These are phyloP conservation scores for Bombus consobrinus DNA, from an alignment of 1,140 invertebrate species.

Conservation along the genomic window DNA sequence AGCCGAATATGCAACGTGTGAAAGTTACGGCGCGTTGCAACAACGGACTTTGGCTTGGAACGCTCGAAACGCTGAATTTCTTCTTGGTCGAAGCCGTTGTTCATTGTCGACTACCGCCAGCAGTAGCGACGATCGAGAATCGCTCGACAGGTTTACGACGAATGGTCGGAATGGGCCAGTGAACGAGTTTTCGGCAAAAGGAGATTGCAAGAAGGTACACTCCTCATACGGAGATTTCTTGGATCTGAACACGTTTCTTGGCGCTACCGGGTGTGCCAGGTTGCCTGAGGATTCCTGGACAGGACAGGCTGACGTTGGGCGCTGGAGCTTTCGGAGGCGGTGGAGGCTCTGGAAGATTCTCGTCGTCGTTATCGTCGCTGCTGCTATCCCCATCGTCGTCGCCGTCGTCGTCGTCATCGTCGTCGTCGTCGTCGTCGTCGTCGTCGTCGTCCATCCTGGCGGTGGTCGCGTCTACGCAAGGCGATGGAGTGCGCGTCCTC, in stretches of 20 bases:
- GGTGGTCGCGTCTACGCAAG: slow-evolving; percentile 82
- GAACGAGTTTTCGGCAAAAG: background rate
- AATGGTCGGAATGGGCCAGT: background rate
- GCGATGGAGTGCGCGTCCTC: slow-evolving; percentile 79
- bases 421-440: slow-evolving; percentile 82
- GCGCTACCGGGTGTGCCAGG: slow-evolving; percentile 86
- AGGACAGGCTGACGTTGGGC: slow-evolving; percentile 76
- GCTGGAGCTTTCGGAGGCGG: slow-evolving; percentile 86
- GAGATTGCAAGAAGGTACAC: background rate
- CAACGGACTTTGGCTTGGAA: no score
- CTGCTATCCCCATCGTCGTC: slow-evolving; percentile 81
- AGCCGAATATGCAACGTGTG: no score
- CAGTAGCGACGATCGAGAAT: slow-evolving; percentile 14
- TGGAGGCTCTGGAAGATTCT: slow-evolving; percentile 86
- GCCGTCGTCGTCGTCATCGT: slow-evolving; percentile 81
- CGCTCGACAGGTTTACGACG: background rate
- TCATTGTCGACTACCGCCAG: slow-evolving; percentile 25
- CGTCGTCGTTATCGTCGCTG: slow-evolving; percentile 81
- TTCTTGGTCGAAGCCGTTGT: no score
- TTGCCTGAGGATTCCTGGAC: slow-evolving; percentile 86
- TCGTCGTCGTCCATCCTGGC: slow-evolving; percentile 82
- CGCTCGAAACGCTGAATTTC: no score
- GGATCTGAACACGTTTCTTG: slow-evolving; percentile 94
- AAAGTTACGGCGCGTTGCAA: no score
- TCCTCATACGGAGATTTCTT: slow-evolving; percentile 92